These are phyloP conservation scores for Agelastica alni DNA, from an alignment of 2,888 invertebrate species.

Conservation along the genomic window DNA sequence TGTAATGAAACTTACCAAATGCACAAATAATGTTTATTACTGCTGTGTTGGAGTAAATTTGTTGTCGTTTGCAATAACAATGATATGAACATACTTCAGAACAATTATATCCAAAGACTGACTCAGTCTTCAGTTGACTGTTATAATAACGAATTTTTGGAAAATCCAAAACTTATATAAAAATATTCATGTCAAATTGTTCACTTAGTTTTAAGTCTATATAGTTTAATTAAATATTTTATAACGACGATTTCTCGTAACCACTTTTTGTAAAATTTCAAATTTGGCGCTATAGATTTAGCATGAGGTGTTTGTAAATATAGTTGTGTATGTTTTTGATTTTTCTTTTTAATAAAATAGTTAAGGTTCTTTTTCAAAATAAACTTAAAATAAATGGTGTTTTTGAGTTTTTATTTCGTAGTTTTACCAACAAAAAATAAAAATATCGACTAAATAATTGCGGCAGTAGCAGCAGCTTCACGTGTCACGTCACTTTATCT, in stretches of 20 bases:
- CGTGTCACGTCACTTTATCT: no score
- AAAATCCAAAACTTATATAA: conserved; percentile 19
- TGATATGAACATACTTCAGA: conserved; percentile 13
- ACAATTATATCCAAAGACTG: conserved; percentile 38
- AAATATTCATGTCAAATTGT: conserved; percentile 25
- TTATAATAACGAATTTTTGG: conserved; percentile 35
- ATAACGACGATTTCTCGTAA: conserved; percentile 30
- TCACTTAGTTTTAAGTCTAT: conserved; percentile 13
- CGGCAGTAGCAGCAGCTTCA: no score
- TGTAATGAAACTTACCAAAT: conserved; percentile 1
- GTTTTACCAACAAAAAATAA: no score
- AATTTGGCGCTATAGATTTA: conserved; percentile 31
- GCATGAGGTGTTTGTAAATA: conserved; percentile 24
- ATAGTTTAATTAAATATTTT: conserved; percentile 23
- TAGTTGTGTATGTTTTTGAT: conserved; percentile 18
- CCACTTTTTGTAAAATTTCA: conserved; percentile 25
- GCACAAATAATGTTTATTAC: conserved; percentile 11
- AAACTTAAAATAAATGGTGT: conserved; percentile 19
- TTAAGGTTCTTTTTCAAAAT: conserved; percentile 25
- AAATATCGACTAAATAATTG: no score
- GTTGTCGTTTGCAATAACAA: conserved; percentile 19
- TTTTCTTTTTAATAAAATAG: conserved; percentile 18
- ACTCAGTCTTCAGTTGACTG: conserved; percentile 41
- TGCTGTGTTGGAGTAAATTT: conserved; percentile 5
- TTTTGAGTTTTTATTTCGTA: no score